Percentiles rank a stretch among this genome's conserved stretches.
phyloP scores from a whole-genome alignment of 2,888 invertebrate species.

The Amphipoea lucens region DNA sequence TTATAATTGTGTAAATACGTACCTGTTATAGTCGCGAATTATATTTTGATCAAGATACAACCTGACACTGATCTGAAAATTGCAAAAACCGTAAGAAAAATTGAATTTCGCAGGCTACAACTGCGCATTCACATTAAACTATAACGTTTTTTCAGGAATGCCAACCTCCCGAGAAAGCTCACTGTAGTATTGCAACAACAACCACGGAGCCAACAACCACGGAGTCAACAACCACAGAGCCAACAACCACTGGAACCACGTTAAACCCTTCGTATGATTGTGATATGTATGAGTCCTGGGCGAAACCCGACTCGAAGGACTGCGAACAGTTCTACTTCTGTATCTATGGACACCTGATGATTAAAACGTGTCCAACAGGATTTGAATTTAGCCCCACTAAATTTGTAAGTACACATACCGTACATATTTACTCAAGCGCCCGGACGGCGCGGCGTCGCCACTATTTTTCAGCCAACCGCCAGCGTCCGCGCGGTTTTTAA shows the following conservation, averaged over 20 bases:
- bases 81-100: too few species aligned
- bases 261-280: not conserved
- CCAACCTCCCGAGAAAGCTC: conserved; percentile 2
- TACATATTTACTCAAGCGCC: too few species aligned
- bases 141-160: conserved; percentile 17
- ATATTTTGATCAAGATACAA: too few species aligned
- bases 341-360: not conserved
- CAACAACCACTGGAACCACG: not conserved
- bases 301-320: not conserved
- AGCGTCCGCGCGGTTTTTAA: too few species aligned
- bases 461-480: too few species aligned
- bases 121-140: too few species aligned
- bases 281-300: not conserved
- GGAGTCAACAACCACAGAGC: not conserved
- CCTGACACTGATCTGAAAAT: too few species aligned
- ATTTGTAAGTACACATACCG: conserved; percentile 8
- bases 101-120: too few species aligned
- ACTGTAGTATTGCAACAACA: not conserved
- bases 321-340: conserved; percentile 23
- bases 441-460: too few species aligned
- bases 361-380: not conserved
- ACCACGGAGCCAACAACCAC: not conserved
- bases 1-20: too few species aligned
- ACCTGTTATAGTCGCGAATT: too few species aligned
- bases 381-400: conserved; percentile 1